Conservation (phyloP, 2,113 vertebrate genomes). For the Cynopterus brachyotis region DNA sequence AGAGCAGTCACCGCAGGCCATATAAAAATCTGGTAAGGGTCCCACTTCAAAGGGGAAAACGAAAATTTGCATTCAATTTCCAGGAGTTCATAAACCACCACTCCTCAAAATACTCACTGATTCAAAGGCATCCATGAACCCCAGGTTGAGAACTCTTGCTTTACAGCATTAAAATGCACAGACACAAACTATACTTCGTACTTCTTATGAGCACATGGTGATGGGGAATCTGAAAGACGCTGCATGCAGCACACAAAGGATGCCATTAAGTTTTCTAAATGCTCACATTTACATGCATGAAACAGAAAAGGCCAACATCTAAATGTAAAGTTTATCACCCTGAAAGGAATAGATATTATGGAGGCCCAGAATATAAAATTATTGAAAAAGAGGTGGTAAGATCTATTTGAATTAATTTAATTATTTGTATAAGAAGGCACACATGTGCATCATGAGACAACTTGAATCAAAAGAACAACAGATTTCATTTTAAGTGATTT, state of each 20-base stretch:
- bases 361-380: not conserved
- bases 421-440: not conserved
- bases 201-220: constrained; percentile 49
- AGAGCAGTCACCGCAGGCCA: not conserved
- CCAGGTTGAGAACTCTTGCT: not conserved
- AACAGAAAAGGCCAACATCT: constrained; percentile 16
- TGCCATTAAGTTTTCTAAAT: constrained; percentile 62
- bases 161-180: not conserved
- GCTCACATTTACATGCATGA: constrained; percentile 58
- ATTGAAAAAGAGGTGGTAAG: not conserved
- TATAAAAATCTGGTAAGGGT: not conserved
- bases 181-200: constrained; percentile 20
- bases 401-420: not conserved
- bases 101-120: not conserved
- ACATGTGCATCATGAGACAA: not conserved
- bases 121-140: not conserved
- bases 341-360: not conserved
- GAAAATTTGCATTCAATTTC: not conserved
- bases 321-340: constrained; percentile 54
- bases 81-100: not conserved
- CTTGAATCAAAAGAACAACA: not conserved
- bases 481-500: not conserved
- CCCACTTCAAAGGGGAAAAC: not conserved
- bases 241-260: constrained; percentile 62
- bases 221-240: constrained; percentile 24